Conservation (phyloP, 2,888 invertebrate species). For the Ptilodon capucinus region DNA sequence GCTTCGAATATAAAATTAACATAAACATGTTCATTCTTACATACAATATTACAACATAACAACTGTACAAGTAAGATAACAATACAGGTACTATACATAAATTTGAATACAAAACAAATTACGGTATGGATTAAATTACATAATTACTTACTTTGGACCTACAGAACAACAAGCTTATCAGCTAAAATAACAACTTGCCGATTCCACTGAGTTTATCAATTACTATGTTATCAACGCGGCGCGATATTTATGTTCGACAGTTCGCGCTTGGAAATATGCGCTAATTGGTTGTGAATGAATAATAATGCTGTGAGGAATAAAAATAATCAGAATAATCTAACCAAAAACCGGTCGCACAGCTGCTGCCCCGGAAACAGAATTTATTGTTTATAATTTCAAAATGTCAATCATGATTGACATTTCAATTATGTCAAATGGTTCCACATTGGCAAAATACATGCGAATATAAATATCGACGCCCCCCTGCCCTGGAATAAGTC, state of each 20-base stretch:
- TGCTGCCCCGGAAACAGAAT: conserved; percentile 3
- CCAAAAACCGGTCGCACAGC: conserved; percentile 24
- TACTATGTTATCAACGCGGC: conserved; percentile 10
- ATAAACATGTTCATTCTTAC: neutral
- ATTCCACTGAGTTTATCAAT: conserved; percentile 18
- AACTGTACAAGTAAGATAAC: neutral
- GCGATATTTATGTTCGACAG: neutral
- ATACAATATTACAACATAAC: neutral
- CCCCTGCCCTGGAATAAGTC: no score
- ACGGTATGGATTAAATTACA: no score
- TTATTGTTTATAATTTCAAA: no score
- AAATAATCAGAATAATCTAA: conserved; percentile 22
- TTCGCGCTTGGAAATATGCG: no score
- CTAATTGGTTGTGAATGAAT: no score
- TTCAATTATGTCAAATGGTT: no score
- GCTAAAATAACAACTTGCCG: conserved; percentile 14
- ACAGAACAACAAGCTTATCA: conserved; percentile 33
- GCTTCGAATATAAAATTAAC: neutral
- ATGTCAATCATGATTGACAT: no score
- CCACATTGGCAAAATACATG: no score
- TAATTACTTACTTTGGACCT: conserved; percentile 50
- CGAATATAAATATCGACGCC: no score
- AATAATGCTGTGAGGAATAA: no score
- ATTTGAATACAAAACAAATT: neutral
- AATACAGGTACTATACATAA: neutral